Conservation (phyloP, 53 echinoderm and acorn worm genomes). For the Pentamera pediparva region DNA sequence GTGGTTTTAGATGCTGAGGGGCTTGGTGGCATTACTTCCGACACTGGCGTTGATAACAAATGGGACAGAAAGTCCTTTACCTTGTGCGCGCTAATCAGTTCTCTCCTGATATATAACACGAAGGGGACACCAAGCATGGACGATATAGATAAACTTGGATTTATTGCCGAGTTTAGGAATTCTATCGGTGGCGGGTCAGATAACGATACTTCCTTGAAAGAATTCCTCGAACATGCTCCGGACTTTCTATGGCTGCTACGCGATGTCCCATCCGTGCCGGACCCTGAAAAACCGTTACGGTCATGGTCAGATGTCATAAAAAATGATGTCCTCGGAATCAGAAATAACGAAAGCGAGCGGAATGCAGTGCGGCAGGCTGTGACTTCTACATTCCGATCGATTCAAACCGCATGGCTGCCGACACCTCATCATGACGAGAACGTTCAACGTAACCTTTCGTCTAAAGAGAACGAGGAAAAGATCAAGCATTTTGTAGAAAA, state of each 20-base stretch:
- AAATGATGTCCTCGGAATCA: neutral
- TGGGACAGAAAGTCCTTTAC: neutral
- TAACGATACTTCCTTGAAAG: too few relatives aligned
- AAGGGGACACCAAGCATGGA: neutral
- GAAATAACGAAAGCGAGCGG: neutral
- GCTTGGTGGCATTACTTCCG: neutral
- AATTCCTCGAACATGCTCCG: neutral
- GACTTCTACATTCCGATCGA: neutral
- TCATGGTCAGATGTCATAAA: neutral
- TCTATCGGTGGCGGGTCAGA: neutral
- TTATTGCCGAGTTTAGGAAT: slow-evolving; percentile 3
- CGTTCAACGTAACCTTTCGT: neutral
- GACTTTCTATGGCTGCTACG: slow-evolving; percentile 6
- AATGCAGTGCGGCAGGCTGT: neutral
- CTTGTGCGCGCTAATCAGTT: neutral
- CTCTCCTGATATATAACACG: neutral
- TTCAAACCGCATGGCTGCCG: neutral
- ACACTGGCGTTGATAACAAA: neutral
- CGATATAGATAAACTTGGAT: slow-evolving; percentile 3
- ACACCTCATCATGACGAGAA: neutral
- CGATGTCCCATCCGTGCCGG: neutral
- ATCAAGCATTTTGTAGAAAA: neutral
- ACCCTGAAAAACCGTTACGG: neutral
- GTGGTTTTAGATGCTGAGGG: slow-evolving; percentile 1
- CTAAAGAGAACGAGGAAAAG: neutral